These are phyloP conservation scores for Clivina fossor DNA, from an alignment of 2,888 invertebrate species.

Conservation along the genomic window DNA sequence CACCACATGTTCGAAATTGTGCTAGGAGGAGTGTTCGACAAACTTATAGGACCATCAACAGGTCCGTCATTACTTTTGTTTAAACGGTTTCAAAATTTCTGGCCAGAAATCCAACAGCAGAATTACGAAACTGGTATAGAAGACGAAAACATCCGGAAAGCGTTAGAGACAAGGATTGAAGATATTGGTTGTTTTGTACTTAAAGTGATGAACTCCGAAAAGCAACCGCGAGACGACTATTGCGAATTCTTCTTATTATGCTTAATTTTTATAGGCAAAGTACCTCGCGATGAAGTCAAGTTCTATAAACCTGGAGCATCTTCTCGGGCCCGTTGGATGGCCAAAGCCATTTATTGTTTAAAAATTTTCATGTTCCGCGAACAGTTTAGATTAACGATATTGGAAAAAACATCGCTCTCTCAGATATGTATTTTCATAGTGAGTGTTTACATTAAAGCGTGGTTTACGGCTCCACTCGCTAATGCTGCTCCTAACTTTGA, in stretches of 20 bases:
- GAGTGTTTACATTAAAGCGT: constrained; percentile 39
- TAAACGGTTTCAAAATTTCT: constrained; percentile 37
- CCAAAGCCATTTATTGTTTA: constrained; percentile 41
- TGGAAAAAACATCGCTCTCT: constrained; percentile 36
- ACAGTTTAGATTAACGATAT: constrained; percentile 37
- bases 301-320: constrained; percentile 36
- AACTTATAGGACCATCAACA: constrained; percentile 31
- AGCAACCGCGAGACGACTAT: constrained; percentile 17
- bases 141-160: no score
- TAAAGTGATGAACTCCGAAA: neutral
- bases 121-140: no score
- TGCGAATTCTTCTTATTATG: constrained; percentile 10
- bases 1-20: constrained; percentile 43
- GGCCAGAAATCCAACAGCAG: no score
- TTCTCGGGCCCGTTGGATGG: constrained; percentile 44
- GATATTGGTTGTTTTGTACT: neutral
- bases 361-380: constrained; percentile 43
- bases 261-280: constrained; percentile 5
- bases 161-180: no score
- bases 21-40: constrained; percentile 12
- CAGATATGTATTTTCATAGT: constrained; percentile 41
- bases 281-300: neutral
- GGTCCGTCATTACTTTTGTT: constrained; percentile 39
- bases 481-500: constrained; percentile 32
- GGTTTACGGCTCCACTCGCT: constrained; percentile 37